Conservation (phyloP, 2,888 invertebrate genomes). For the Ecliptopera silaceata region DNA sequence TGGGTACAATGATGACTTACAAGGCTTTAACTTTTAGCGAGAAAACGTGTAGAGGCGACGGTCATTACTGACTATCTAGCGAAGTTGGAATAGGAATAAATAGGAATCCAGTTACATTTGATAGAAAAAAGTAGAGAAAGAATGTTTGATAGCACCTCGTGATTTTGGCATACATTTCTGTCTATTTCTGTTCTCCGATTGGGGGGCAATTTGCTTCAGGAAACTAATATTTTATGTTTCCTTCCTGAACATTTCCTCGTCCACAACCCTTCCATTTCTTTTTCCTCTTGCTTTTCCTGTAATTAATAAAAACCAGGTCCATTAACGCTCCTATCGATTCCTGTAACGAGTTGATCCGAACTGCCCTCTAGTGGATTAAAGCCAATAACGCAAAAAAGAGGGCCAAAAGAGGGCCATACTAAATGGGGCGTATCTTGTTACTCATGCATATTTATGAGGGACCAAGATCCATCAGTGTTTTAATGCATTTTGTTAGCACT, state of each 20-base stretch:
- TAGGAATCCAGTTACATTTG: too few species aligned
- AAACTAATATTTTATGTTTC: not conserved
- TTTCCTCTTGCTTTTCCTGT: slow-evolving; percentile 46
- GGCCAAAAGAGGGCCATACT: slow-evolving; percentile 60
- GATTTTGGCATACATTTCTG: too few species aligned
- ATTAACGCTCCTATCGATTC: slow-evolving; percentile 73
- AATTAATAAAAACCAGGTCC: slow-evolving; percentile 74
- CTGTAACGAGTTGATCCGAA: slow-evolving; percentile 70
- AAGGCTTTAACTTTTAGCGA: too few species aligned
- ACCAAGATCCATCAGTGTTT: slow-evolving; percentile 51
- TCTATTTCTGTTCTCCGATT: too few species aligned
- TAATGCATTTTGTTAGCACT: slow-evolving; percentile 57
- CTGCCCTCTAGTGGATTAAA: slow-evolving; percentile 73
- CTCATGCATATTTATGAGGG: slow-evolving; percentile 80
- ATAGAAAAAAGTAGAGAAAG: too few species aligned
- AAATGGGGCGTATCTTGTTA: slow-evolving; percentile 78
- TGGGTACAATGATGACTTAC: too few species aligned
- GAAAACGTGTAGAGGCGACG: too few species aligned
- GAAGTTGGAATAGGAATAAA: too few species aligned
- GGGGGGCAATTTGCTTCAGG: not conserved
- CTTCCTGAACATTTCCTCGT: slow-evolving; percentile 6
- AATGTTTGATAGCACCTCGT: too few species aligned
- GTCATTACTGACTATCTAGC: too few species aligned
- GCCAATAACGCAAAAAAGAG: slow-evolving; percentile 77
- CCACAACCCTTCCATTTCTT: slow-evolving; percentile 28